phyloP scores from a whole-genome alignment of 2,888 invertebrate species.

The Troides aeacus region DNA sequence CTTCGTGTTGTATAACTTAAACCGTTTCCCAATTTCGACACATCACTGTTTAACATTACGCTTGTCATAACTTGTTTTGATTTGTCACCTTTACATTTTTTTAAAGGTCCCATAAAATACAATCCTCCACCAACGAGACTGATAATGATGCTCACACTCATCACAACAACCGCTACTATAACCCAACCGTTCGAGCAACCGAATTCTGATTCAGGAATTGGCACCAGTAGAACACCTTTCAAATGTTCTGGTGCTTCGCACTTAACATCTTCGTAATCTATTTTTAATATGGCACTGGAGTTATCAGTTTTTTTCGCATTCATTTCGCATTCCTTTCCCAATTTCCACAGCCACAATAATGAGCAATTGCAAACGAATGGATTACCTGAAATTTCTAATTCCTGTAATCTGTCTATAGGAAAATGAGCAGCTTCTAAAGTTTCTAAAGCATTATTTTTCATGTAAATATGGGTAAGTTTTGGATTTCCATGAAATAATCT shows the following conservation, averaged over 20 bases:
- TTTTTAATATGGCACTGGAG: conserved; percentile 62
- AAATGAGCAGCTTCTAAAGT: conserved; percentile 90
- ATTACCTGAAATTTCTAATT: conserved; percentile 88
- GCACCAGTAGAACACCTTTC: conserved; percentile 72
- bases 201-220: conserved; percentile 82
- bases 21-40: conserved; percentile 74
- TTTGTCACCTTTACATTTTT: conserved; percentile 76
- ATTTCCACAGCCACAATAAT: conserved; percentile 91
- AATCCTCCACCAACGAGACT: conserved; percentile 74
- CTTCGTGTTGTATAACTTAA: conserved; percentile 73
- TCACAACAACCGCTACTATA: conserved; percentile 75
- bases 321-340: conserved; percentile 73
- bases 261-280: conserved; percentile 80
- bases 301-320: conserved; percentile 61
- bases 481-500: conserved; percentile 92
- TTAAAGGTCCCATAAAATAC: conserved; percentile 75
- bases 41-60: conserved; percentile 76
- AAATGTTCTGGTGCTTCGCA: conserved; percentile 81
- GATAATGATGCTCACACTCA: conserved; percentile 77
- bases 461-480: conserved; percentile 86
- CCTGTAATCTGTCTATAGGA: conserved; percentile 88
- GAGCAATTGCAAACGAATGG: conserved; percentile 93
- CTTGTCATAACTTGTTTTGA: conserved; percentile 78
- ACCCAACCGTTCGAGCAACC: conserved; percentile 83
- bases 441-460: conserved; percentile 87